Evolutionary conservation across 2,888 invertebrate species (phyloP), one percentile per base, ranked within the genome.

Genomic region (Parasteatoda lunata): DNA sequence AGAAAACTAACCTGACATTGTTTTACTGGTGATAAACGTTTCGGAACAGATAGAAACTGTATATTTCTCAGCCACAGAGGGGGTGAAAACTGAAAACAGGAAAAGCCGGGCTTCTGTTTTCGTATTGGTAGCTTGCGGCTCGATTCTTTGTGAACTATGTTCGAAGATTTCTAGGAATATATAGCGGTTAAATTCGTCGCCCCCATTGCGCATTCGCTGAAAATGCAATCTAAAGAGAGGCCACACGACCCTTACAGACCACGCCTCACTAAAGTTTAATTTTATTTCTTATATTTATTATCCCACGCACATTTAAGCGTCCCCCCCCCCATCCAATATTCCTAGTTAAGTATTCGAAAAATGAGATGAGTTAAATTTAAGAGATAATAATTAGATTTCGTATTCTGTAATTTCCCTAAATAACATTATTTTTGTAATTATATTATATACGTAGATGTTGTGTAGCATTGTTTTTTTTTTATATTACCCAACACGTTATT

Each of bases 181-280:
- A 84, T 84, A 84, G 66, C n/a, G 72, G 47, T 51, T 52, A 6
- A 66, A 47, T 52, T 65, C n/a, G n/a, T 80, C 79, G 71, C 77
- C 77, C 83, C 83, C 77, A n/a, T 11, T 84, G 83, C 83, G 83
- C 83, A 84, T 66, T 72, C 83, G 77, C 72, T 64, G 15, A 52
- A 59, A 65, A 59, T 59, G 9, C 59, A 7, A 59, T 59, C 59
- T 9, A 4, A 11, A 59, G 59, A 59, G 59, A 59, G 59, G 59
- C 59, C 9, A n/a, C n/a, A 13, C 59, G 73, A 52, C 49, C 49
- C 52, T 73, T 48, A 13, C 49, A 80, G 15, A 52, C 80, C 72
- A 51, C 72, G 72, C 80, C 80, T 51, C 73, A n/a, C 59, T 13
- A 59, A 59, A 59, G 59, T 59, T 59, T 59, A 9, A n/a, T 59